These are phyloP conservation scores for Mesochorus sp. DNA, from an alignment of 2,888 invertebrate species.

Conservation along the genomic window DNA sequence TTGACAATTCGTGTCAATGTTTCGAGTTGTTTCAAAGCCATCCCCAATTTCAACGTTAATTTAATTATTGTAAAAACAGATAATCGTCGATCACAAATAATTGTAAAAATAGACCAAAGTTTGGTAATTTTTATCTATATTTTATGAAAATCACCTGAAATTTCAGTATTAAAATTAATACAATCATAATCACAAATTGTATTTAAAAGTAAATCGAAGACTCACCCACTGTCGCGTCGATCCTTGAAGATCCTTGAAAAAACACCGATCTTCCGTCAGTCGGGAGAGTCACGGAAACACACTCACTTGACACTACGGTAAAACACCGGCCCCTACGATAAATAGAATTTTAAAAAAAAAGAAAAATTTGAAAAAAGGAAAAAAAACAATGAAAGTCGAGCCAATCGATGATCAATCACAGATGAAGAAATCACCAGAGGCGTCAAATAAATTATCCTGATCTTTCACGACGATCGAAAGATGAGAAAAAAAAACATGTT, in stretches of 20 bases:
- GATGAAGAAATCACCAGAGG: no score
- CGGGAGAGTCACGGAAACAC: constrained; percentile 42
- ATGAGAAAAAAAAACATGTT: no score
- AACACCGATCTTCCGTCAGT: constrained; percentile 4
- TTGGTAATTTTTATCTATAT: no score
- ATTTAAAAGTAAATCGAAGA: neutral
- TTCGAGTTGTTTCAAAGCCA: no score
- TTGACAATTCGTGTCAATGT: no score
- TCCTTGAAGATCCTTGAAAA: neutral
- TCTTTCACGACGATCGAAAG: neutral
- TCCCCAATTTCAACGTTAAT: no score
- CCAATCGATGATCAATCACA: constrained; percentile 12
- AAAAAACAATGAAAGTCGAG: neutral
- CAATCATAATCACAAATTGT: neutral
- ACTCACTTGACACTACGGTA: constrained; percentile 56
- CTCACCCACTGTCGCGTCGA: constrained; percentile 36
- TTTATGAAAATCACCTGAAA: neutral
- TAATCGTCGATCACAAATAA: neutral
- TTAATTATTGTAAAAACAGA: neutral
- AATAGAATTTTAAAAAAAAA: no score
- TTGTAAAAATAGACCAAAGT: neutral
- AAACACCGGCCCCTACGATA: neutral
- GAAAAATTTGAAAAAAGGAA: no score
- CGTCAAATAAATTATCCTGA: neutral
- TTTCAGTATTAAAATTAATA: neutral